phyloP scores from a whole-genome alignment of 2,113 vertebrate genomes.

The Melierax canorus region DNA sequence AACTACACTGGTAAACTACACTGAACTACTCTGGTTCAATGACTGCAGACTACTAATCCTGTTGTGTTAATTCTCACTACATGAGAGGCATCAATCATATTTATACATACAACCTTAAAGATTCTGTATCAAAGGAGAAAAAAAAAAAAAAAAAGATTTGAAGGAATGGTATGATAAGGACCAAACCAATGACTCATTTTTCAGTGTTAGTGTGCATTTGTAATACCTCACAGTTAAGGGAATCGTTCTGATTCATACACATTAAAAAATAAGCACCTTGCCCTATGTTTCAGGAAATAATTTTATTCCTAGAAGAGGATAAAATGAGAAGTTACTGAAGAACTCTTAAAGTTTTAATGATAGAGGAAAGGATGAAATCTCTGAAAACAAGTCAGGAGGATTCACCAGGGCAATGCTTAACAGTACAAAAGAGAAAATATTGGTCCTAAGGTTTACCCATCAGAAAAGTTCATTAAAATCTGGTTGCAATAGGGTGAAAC shows the following conservation, averaged over 20 bases:
- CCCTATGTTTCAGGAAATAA: not conserved
- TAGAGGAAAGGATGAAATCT: not conserved
- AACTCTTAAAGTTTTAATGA: not conserved
- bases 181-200: not conserved
- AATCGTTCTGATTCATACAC: rapidly evolving
- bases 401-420: not conserved
- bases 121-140: not conserved
- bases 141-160: not conserved
- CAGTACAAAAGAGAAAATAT: not conserved
- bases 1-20: not conserved
- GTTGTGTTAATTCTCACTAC: not conserved
- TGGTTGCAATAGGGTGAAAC: not conserved
- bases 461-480: not conserved
- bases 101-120: not conserved
- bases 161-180: not conserved
- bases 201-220: not conserved
- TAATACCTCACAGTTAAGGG: not conserved
- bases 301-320: not conserved
- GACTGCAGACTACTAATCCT: not conserved
- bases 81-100: not conserved
- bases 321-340: not conserved
- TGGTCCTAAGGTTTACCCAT: not conserved
- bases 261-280: not conserved
- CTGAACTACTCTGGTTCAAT: not conserved
- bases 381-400: not conserved